A percentile compares a stretch with the other conserved stretches of the same genome.
Conservation (phyloP, 2,797 vertebrate genomes). For the Diglossa cyanea region DNA sequence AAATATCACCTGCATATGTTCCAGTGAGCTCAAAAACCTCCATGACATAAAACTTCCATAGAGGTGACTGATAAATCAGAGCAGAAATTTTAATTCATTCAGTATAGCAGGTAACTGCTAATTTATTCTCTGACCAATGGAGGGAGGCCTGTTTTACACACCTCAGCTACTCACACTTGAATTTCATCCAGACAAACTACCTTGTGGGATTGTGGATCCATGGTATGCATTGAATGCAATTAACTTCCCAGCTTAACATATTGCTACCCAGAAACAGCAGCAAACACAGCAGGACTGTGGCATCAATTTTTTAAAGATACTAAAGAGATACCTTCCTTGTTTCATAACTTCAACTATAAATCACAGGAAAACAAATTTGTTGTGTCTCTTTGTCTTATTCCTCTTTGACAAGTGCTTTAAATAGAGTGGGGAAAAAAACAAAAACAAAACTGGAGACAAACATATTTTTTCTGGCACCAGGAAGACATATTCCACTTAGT, state of each 20-base stretch:
- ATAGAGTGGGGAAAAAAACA: not conserved
- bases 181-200: not conserved
- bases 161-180: not conserved
- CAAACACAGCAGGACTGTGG: not conserved
- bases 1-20: not conserved
- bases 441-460: not conserved
- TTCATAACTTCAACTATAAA: not conserved
- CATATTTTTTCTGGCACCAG: not conserved
- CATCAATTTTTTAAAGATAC: not conserved
- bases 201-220: not conserved
- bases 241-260: not conserved
- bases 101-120: not conserved
- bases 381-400: not conserved
- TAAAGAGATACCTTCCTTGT: not conserved
- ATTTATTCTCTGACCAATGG: not conserved
- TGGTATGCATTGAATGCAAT: not conserved
- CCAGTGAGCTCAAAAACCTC: not conserved
- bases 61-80: not conserved
- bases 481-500: not conserved
- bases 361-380: not conserved
- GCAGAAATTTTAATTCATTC: not conserved
- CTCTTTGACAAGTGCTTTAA: not conserved
- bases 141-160: not conserved
- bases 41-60: not conserved
- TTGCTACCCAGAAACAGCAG: not conserved